Percentiles rank a stretch among this genome's conserved stretches.
Evolutionary conservation across 2,888 invertebrate genomes (phyloP).

Genomic region (Frankliniella fusca): DNA sequence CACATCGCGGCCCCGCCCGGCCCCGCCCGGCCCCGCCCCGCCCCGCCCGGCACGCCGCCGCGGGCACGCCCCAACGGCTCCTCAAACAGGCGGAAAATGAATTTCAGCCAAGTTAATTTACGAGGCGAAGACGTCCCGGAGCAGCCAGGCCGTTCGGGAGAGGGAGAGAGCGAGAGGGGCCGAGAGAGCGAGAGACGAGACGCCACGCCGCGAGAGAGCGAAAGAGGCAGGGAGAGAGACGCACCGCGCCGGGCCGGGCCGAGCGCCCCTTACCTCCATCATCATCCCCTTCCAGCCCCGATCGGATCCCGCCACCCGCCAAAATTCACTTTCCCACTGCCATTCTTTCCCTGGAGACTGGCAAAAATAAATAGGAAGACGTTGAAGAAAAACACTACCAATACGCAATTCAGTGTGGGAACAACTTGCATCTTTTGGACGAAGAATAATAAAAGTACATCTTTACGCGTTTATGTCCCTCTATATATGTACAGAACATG

Average conservation of each 20-base stretch:
- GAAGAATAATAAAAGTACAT: too few species aligned
- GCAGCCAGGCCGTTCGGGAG: neutral
- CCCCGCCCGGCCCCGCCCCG: too few species aligned
- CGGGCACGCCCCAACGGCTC: slow-evolving; percentile 9
- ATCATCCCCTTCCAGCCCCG: neutral
- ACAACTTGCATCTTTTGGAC: too few species aligned
- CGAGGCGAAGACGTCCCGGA: slow-evolving; percentile 23
- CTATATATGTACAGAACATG: too few species aligned
- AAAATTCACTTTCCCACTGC: too few species aligned
- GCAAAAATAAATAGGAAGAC: too few species aligned
- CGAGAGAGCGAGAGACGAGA: neutral
- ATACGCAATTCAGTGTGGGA: too few species aligned
- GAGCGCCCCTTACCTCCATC: neutral
- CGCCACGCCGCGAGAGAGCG: neutral
- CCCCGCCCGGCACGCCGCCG: neutral
- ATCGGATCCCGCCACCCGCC: too few species aligned
- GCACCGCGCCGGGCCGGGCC: neutral
- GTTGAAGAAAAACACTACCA: too few species aligned
- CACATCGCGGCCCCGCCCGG: slow-evolving; percentile 16
- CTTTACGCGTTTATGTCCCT: too few species aligned
- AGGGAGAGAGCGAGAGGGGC: neutral
- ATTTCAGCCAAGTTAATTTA: slow-evolving; percentile 26
- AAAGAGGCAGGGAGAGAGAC: neutral
- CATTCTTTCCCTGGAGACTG: too few species aligned
- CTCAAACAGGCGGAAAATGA: slow-evolving; percentile 24